phyloP scores from a whole-genome alignment of 1,140 invertebrate genomes.

The Habropoda laboriosa region DNA sequence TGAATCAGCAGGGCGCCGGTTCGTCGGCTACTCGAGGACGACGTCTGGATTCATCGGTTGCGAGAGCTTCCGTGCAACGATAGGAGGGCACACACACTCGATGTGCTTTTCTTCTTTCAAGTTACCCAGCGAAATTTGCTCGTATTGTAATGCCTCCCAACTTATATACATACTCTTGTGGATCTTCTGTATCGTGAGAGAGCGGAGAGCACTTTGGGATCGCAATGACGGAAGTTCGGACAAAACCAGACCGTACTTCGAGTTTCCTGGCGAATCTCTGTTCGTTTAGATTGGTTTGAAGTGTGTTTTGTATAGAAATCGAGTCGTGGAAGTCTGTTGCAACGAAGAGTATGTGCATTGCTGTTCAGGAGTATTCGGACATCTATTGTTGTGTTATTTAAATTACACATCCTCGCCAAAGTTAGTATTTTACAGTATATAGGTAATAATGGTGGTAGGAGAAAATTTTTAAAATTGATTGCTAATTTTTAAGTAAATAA shows the following conservation, averaged over 20 bases:
- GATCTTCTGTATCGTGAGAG: background rate
- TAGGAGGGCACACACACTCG: background rate
- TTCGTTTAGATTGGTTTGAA: background rate
- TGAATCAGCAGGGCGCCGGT: conserved; percentile 36
- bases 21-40: conserved; percentile 40
- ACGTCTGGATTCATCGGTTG: conserved; percentile 48
- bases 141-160: background rate
- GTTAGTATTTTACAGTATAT: too few relatives aligned
- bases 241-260: background rate
- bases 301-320: background rate
- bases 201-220: background rate
- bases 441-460: too few relatives aligned
- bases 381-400: too few relatives aligned
- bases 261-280: background rate
- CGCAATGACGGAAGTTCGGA: background rate
- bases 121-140: conserved; percentile 23
- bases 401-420: too few relatives aligned
- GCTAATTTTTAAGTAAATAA: too few relatives aligned
- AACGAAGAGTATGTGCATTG: background rate
- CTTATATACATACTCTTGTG: background rate
- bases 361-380: too few relatives aligned
- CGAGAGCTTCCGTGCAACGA: conserved; percentile 15
- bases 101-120: background rate
- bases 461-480: too few relatives aligned
- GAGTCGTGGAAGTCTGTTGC: background rate